phyloP scores from a whole-genome alignment of 2,113 vertebrate species.

The Amphilophus citrinellus region DNA sequence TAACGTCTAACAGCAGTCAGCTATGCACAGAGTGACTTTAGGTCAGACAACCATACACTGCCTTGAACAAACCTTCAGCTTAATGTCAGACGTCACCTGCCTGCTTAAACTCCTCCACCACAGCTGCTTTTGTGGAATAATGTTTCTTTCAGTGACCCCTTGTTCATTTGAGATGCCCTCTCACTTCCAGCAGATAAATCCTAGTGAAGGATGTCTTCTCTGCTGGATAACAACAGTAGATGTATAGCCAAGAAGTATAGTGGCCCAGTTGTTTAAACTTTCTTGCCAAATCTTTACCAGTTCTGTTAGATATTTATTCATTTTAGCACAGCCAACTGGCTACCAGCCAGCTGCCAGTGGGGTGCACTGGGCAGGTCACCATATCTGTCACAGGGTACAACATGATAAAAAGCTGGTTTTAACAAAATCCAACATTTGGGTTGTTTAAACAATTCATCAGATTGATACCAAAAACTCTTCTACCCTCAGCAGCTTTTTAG shows the following conservation, averaged over 20 bases:
- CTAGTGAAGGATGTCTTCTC: not conserved
- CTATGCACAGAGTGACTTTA: not conserved
- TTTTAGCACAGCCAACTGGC: not conserved
- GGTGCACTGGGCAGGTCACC: not conserved
- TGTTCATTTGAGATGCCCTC: not conserved
- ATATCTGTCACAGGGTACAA: not conserved
- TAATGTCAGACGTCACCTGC: not conserved
- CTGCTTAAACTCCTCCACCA: not conserved
- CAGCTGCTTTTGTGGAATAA: not conserved
- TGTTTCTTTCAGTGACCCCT: not conserved
- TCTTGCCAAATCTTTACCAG: not conserved
- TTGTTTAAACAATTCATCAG: not conserved
- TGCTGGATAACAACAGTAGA: no score
- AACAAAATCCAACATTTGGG: not conserved
- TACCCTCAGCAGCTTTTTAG: not conserved
- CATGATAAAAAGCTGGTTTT: not conserved
- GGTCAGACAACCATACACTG: not conserved
- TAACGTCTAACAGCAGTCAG: no score
- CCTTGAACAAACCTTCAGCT: not conserved
- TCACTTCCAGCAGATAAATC: not conserved
- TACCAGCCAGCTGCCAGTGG: not conserved
- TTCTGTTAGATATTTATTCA: not conserved
- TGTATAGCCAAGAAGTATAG: no score
- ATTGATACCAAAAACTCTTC: not conserved
- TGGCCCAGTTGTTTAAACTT: not conserved